These are phyloP conservation scores for Stenodema calcarata DNA, from an alignment of 2,888 invertebrate species.

Conservation along the genomic window DNA sequence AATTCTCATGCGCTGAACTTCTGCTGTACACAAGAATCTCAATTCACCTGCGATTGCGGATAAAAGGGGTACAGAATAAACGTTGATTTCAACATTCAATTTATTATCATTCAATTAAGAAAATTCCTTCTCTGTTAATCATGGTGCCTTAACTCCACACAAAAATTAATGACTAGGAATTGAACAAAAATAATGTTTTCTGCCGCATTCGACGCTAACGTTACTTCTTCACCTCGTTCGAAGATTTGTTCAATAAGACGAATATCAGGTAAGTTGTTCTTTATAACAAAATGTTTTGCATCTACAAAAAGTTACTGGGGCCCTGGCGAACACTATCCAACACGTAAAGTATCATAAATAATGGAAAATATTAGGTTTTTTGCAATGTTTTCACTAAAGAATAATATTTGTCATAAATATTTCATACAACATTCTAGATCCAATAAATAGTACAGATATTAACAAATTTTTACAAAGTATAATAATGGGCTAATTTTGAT, in stretches of 20 bases:
- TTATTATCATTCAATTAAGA: constrained; percentile 3
- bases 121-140: constrained; percentile 5
- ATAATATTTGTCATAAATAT: not conserved
- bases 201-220: not conserved
- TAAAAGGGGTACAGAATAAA: no score
- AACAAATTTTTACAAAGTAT: not conserved
- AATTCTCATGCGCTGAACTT: no score
- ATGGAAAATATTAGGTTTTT: not conserved
- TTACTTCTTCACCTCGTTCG: not conserved
- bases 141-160: not conserved
- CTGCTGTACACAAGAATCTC: no score
- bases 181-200: constrained; percentile 16
- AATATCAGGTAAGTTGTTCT: not conserved
- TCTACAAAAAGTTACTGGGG: not conserved
- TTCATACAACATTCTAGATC: not conserved
- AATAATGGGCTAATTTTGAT: constrained; percentile 40
- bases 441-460: constrained; percentile 16
- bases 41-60: no score
- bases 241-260: not conserved
- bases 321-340: not conserved
- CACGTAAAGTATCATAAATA: not conserved
- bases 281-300: not conserved
- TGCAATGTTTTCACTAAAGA: not conserved
- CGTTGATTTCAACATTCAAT: not conserved
- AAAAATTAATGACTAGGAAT: constrained; percentile 36